Evolutionary conservation across 2,113 vertebrate genomes (phyloP), one percentile per base, ranked within the genome.

Genomic region (Leptocoma aspasia): DNA sequence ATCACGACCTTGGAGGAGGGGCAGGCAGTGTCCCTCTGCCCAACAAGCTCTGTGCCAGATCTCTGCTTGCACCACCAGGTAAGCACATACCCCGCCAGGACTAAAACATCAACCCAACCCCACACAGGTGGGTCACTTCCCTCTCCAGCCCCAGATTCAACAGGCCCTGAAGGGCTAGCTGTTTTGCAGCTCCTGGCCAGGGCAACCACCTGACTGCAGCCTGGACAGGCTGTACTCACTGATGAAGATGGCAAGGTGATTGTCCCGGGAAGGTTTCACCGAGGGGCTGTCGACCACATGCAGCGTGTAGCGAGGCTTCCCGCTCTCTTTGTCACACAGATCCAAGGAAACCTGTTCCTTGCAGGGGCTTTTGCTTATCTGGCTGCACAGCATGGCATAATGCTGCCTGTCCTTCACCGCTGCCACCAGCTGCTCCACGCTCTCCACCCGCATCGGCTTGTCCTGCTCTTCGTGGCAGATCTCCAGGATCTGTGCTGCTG

Each of bases 211-310:
- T 41, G 37, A 26, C 4, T 44, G 82, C 37, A 79, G 66, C 31
- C 65, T 35, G 11, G 18, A 54, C 12, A 35, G n/a, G 63, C 56
- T 28, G 65, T 64, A 96, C 98, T 99, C 97, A 99, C 99, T 98
- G 95, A 99, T 99, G 96, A 99, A 99, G 94, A 99, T 99, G 79
- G 99, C 99, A 57, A 99, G 99, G 79, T 98, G 98, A 97, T 98
- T 99, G 87, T 98, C 94, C 94, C 97, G 97, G 61, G 98, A 98
- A 72, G 98, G 95, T 92, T 98, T 99, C 97, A 98, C 96, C 0
- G 77, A 77, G n/a, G 98, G 97, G 86, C 96, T 98, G 89, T 99
- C 99, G 9, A 99, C 98, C 49, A 99, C 98, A 3, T 99, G 98
- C 50, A 99, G 98, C 0, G 99, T 99, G 96, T 99, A 99, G 90